phyloP scores from a whole-genome alignment of 2,113 vertebrate species.

The Dipodomys spectabilis region DNA sequence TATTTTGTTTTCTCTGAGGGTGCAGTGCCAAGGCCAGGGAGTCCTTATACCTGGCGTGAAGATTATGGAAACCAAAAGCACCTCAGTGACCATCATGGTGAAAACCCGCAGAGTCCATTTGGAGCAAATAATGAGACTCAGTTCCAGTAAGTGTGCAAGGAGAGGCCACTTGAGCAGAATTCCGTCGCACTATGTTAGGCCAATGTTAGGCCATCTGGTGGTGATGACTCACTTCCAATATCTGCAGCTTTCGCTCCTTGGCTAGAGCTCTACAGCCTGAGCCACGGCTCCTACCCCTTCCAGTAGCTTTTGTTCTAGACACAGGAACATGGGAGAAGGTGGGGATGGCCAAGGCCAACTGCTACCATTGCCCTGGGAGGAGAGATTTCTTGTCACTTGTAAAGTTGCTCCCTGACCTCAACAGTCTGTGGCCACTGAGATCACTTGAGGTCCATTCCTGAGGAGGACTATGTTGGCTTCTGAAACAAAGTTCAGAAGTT shows the following conservation, averaged over 20 bases:
- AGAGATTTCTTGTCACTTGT: not conserved
- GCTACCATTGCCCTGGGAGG: no score
- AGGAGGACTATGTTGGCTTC: not conserved
- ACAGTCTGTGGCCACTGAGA: not conserved
- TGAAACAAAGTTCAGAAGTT: not conserved
- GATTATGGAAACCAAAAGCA: slow-evolving; percentile 73
- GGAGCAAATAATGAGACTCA: not conserved
- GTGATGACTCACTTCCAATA: not conserved
- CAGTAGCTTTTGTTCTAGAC: not conserved
- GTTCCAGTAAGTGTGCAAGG: slow-evolving; percentile 75
- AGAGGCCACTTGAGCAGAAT: not conserved
- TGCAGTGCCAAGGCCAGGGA: slow-evolving; percentile 79
- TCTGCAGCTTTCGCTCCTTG: no score
- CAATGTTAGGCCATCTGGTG: not conserved
- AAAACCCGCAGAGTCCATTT: not conserved
- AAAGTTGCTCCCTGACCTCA: no score
- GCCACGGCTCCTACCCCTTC: no score
- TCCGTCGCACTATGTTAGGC: not conserved
- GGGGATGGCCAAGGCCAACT: not conserved
- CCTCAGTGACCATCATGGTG: slow-evolving; percentile 73
- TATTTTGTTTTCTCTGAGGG: slow-evolving; percentile 71
- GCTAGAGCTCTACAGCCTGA: no score
- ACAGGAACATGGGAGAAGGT: not conserved
- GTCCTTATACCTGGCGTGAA: slow-evolving; percentile 61
- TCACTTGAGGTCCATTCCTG: not conserved